Base-by-base conservation (phyloP, 2,888 invertebrate species). In the Entomobrya multifasciata region DNA sequence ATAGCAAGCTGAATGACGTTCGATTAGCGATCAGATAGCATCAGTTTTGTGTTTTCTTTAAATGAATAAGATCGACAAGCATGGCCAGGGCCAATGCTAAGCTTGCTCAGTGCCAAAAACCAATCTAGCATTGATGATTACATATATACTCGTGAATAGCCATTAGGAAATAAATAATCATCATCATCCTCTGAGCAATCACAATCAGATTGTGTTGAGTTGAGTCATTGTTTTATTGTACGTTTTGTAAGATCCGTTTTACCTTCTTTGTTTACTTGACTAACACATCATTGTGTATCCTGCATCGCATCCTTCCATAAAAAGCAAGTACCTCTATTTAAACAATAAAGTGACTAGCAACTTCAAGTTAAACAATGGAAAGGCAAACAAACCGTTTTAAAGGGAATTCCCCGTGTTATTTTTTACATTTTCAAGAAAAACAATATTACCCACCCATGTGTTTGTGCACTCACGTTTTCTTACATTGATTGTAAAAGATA, bases 241-340 rank as follows among this genome's bases (percentile, higher is more conserved):
- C 41, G 17, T 65, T 6, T 20, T 17, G 17, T 17, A 17, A 65
- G 65, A 65, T 65, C 65, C 65, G 65, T 65, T 41, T n/a, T 41
- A 65, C 65, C 65, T 65, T 65, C 17, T 65, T 65, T 65, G 65
- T 65, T 65, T 65, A 20, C 11, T 65, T 65, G 62, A 57, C 57
- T 62, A 15, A 60, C 25, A n/a, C 60, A 62, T 62, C 30, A 62
- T 27, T 27, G 1, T n/a, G n/a, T n/a, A n/a, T n/a, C n/a, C n/a
- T n/a, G n/a, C n/a, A n/a, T n/a, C n/a, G n/a, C n/a, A n/a, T n/a
- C n/a, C n/a, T n/a, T n/a, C n/a, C n/a, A n/a, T n/a, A n/a, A n/a
- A n/a, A n/a, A n/a, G n/a, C n/a, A n/a, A n/a, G n/a, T n/a, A n/a
- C n/a, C n/a, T n/a, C n/a, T n/a, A n/a, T n/a, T n/a, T n/a, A n/a